phyloP scores from a whole-genome alignment of 1,140 invertebrate species.

The Drosophila nigromelanica region DNA sequence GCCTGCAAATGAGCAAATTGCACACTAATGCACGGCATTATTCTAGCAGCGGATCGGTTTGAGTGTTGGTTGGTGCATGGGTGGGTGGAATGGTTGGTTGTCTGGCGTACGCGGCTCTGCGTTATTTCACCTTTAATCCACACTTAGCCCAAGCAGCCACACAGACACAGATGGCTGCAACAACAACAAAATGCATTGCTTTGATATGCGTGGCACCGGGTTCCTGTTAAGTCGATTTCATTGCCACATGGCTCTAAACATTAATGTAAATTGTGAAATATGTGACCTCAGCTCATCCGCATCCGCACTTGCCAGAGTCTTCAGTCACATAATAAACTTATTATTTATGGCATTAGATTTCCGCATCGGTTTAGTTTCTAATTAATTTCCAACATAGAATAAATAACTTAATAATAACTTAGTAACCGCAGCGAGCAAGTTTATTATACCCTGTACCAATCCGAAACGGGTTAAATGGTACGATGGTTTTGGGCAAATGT shows the following conservation, averaged over 20 bases:
- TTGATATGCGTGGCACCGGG: slow-evolving; percentile 57
- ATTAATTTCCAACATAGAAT: not conserved
- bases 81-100: not conserved
- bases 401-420: not conserved
- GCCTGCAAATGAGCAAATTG: slow-evolving; percentile 81
- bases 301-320: not conserved
- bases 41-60: slow-evolving; percentile 56
- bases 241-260: slow-evolving; percentile 44
- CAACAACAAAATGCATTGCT: slow-evolving; percentile 61
- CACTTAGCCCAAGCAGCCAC: slow-evolving; percentile 56
- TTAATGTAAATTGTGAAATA: slow-evolving; percentile 16
- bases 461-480: no score
- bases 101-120: slow-evolving; percentile 41
- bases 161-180: slow-evolving; percentile 28
- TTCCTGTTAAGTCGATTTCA: slow-evolving; percentile 48
- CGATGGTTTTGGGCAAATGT: no score
- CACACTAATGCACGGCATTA: slow-evolving; percentile 79
- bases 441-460: not conserved
- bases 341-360: slow-evolving; percentile 17
- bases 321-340: slow-evolving; percentile 16
- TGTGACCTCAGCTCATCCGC: slow-evolving; percentile 2
- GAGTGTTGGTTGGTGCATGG: slow-evolving; percentile 35
- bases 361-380: slow-evolving; percentile 4
- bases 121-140: slow-evolving; percentile 80
- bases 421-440: not conserved